Evolutionary conservation across 2,888 invertebrate species (phyloP).

Genomic region (Oscheius sp.): DNA sequence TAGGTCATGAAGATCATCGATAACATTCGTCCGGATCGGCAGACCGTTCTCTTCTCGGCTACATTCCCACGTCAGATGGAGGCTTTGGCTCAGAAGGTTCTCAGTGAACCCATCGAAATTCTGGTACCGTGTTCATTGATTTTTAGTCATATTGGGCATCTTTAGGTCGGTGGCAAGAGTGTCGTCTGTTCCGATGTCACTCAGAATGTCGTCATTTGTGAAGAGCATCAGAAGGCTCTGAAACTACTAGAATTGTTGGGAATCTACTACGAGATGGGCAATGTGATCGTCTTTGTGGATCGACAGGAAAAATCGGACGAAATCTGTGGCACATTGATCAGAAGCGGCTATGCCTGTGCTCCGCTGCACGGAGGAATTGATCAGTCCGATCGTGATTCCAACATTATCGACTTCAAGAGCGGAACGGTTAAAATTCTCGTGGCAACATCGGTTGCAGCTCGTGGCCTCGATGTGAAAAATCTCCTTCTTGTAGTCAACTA

Average conservation of each 20-base stretch:
- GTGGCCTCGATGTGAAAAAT: constrained; percentile 98
- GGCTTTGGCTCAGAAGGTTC: constrained; percentile 90
- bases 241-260: constrained; percentile 93
- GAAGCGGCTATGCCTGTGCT: constrained; percentile 89
- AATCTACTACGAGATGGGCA: constrained; percentile 78
- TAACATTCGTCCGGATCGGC: constrained; percentile 87
- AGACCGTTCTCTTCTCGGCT: constrained; percentile 98
- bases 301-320: constrained; percentile 81
- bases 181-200: constrained; percentile 97
- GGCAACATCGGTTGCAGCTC: constrained; percentile 96
- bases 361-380: constrained; percentile 98
- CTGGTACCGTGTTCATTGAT: constrained; percentile 29
- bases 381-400: constrained; percentile 97
- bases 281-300: constrained; percentile 95
- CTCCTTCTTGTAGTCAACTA: constrained; percentile 96
- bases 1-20: constrained; percentile 94
- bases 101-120: constrained; percentile 94
- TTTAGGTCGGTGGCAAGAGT: constrained; percentile 85
- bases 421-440: constrained; percentile 89
- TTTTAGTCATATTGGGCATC: not conserved
- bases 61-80: constrained; percentile 99
- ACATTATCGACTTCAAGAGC: constrained; percentile 95
- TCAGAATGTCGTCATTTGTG: constrained; percentile 90
- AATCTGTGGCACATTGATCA: constrained; percentile 26
- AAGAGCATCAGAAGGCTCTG: constrained; percentile 96